Percentiles rank a stretch among this genome's conserved stretches.
Conservation (phyloP, 2,113 vertebrate genomes). For the Gallinago paraguaiae region DNA sequence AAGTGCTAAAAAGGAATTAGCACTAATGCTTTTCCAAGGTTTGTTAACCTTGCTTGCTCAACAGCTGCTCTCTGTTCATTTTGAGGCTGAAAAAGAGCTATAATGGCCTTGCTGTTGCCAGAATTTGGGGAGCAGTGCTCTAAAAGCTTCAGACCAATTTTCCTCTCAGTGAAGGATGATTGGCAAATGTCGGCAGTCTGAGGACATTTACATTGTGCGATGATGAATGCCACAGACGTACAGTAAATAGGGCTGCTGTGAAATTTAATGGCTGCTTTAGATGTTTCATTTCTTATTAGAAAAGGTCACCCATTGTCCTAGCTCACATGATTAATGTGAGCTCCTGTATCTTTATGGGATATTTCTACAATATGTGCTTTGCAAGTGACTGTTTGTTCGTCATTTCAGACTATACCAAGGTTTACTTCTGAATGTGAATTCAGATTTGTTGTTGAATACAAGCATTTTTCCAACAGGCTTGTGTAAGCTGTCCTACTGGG, state of each 20-base stretch:
- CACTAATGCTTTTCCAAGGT: constrained; percentile 60
- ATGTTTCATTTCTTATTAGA: constrained; percentile 70
- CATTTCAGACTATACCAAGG: constrained; percentile 50
- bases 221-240: constrained; percentile 68
- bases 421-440: constrained; percentile 62
- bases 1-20: constrained; percentile 59
- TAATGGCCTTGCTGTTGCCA: constrained; percentile 49
- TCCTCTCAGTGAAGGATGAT: constrained; percentile 41
- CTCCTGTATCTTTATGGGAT: constrained; percentile 60
- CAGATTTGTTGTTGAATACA: constrained; percentile 57
- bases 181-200: constrained; percentile 57
- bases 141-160: constrained; percentile 43
- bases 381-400: constrained; percentile 63
- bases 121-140: constrained; percentile 18
- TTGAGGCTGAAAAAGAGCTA: constrained; percentile 50
- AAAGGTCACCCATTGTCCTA: constrained; percentile 77
- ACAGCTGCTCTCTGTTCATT: constrained; percentile 69
- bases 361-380: constrained; percentile 62
- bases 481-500: constrained; percentile 35
- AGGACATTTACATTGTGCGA: constrained; percentile 6
- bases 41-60: constrained; percentile 74
- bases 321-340: constrained; percentile 69
- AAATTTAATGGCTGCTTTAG: constrained; percentile 70
- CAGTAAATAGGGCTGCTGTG: constrained; percentile 46
- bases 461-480: constrained; percentile 52